Evolutionary conservation across 2,113 vertebrate species (phyloP).

Genomic region (Vombatus ursinus): DNA sequence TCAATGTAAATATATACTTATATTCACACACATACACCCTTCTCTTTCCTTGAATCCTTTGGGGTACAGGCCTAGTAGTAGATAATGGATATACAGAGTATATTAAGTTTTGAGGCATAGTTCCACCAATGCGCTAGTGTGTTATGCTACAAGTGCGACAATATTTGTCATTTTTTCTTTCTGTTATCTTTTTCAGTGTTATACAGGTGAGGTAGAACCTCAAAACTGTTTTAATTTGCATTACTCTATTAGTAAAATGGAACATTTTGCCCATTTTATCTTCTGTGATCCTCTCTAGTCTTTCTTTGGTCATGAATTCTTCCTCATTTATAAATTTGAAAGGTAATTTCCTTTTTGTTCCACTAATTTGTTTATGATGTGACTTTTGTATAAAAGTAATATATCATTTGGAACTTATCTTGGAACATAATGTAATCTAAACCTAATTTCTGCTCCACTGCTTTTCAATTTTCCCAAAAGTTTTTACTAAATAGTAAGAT

Average conservation of each 20-base stretch:
- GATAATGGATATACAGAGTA: too few species aligned
- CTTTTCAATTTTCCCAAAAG: neutral
- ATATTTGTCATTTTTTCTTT: neutral
- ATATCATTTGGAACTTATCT: neutral
- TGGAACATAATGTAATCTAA: neutral
- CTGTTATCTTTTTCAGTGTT: neutral
- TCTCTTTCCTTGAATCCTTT: neutral
- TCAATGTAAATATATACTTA: neutral
- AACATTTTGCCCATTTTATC: neutral
- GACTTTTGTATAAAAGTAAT: neutral
- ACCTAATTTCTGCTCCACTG: neutral
- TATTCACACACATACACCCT: neutral
- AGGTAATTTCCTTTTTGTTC: neutral
- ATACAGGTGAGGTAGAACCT: neutral
- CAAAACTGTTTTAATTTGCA: neutral
- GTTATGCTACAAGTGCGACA: neutral
- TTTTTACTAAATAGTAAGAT: neutral
- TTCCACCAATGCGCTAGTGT: neutral
- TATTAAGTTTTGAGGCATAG: neutral
- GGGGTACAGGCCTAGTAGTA: too few species aligned
- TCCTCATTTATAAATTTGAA: neutral
- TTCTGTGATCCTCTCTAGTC: neutral
- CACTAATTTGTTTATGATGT: neutral
- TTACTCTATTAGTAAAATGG: neutral
- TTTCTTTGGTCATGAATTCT: neutral